These are phyloP conservation scores for Caradrina kadenii DNA, from an alignment of 2,888 invertebrate genomes.

Conservation along the genomic window DNA sequence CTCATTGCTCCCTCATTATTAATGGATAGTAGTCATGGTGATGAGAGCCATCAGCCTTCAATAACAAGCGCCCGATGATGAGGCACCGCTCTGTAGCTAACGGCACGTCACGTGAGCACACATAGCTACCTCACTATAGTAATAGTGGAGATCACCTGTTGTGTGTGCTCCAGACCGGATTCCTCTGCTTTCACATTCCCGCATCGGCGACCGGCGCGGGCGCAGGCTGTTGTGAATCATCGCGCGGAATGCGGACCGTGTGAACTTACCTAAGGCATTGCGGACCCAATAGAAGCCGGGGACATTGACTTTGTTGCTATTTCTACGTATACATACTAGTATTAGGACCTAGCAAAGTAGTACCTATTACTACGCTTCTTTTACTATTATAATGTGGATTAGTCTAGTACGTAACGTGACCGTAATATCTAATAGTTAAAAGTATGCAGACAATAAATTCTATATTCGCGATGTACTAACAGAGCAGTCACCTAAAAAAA, in stretches of 20 bases:
- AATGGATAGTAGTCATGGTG: not conserved
- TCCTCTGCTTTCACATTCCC: conserved; percentile 77
- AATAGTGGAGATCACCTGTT: conserved; percentile 39
- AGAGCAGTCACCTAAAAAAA: not conserved
- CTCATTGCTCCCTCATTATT: not conserved
- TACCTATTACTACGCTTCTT: not conserved
- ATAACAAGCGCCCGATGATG: not conserved
- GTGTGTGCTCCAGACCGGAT: conserved; percentile 67
- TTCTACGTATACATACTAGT: conserved; percentile 3
- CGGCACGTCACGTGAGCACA: not conserved
- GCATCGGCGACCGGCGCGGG: conserved; percentile 33
- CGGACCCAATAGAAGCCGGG: conserved; percentile 29
- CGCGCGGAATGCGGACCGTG: conserved; percentile 73
- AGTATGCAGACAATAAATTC: not conserved
- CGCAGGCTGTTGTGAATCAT: conserved; percentile 68
- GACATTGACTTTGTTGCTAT: conserved; percentile 51
- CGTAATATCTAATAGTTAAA: not conserved
- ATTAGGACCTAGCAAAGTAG: not conserved
- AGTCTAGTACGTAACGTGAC: not conserved
- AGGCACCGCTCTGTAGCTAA: not conserved
- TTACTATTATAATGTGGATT: not conserved
- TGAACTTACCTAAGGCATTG: conserved; percentile 48
- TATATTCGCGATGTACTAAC: not conserved
- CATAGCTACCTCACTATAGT: not conserved
- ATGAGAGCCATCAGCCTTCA: not conserved